These are phyloP conservation scores for Erpornis zantholeuca DNA, from an alignment of 2,113 vertebrate species.

Conservation along the genomic window DNA sequence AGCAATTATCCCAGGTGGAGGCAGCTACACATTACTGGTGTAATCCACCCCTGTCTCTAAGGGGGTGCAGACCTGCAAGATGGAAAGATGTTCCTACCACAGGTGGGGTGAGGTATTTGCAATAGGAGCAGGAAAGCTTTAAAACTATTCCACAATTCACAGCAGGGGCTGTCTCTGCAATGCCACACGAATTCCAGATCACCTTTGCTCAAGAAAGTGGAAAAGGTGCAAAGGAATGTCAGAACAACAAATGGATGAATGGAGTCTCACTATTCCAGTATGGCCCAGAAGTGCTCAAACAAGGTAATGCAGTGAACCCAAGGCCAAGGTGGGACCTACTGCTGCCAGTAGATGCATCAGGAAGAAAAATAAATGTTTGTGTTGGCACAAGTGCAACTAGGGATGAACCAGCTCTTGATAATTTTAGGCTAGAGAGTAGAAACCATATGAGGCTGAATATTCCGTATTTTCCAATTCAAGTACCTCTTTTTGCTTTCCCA, in stretches of 20 bases:
- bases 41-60: neutral
- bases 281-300: neutral
- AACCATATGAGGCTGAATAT: neutral
- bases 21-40: rapidly evolving
- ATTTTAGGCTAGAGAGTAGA: neutral
- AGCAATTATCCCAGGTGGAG: neutral
- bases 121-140: neutral
- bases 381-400: neutral
- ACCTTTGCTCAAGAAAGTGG: neutral
- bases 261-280: neutral
- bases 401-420: neutral
- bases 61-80: neutral
- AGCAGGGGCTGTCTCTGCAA: neutral
- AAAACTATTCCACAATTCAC: neutral
- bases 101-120: neutral
- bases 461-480: neutral
- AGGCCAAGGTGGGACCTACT: neutral
- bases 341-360: neutral
- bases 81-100: neutral
- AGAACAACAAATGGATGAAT: neutral
- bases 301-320: rapidly evolving
- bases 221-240: neutral
- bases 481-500: neutral
- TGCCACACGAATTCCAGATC: neutral
- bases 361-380: neutral